Base-by-base conservation (phyloP, 1,140 invertebrate genomes). In the Augochlora pura region DNA sequence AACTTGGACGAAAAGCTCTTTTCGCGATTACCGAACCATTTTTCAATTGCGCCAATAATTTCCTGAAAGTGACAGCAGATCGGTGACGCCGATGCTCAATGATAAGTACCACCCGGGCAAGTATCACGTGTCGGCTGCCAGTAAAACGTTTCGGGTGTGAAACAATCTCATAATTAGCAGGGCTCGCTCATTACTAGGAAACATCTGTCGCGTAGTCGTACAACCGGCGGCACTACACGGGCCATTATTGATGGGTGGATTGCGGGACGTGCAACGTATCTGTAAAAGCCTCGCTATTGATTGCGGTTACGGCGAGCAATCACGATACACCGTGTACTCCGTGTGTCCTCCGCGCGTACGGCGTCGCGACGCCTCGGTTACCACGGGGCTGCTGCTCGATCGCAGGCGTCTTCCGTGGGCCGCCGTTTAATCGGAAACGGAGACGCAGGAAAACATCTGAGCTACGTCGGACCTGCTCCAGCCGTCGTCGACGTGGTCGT, bases 281-380 rank as follows among this genome's bases (percentile, higher is more conserved):
- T 38, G 52, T 76, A 70, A 70, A 69, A 69, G 39, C 52, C 16
- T 69, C 42, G 57, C 27, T 60, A 70, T 77, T 77, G 38, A 69
- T 76, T 49, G 49, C 38, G 9, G 39, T 49, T 32, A 23, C 66
- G 39, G 6, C 6, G 6, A 5, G 27, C 38, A 38, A 69, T 23
- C 54, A 77, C n/a, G 74, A 49, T 18, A 38, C 52, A 46, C 14
- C 32, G 32, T 8, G 57, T 63, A 21, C 10, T 63, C 39, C 59
- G 25, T 64, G 6, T 32, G 59, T 42, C 52, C 27, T 68, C 21
- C 10, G 12, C 23, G 18, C 1, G 18, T 49, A 16, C 46, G 3
- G 7, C 3, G 14, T 38, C 10, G 54, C n/a, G 6, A 9, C 18
- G 42, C 14, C 42, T 6, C 54, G 54, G n/a, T n/a, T 57, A n/a